Evolutionary conservation across 2,797 vertebrate species (phyloP).

Genomic region (Botia almorhae): DNA sequence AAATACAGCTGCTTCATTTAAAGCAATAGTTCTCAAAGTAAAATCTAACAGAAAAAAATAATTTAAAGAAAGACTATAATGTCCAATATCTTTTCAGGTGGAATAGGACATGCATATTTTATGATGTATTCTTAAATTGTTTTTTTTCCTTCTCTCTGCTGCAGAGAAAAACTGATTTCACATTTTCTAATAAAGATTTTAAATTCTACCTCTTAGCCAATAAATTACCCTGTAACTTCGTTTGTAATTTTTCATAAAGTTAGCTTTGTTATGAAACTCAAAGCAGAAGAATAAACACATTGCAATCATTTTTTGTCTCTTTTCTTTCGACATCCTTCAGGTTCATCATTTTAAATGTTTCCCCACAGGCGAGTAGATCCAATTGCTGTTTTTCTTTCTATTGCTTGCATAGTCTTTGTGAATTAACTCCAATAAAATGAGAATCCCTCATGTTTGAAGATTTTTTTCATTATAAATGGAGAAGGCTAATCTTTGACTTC

Average conservation of each 20-base stretch:
- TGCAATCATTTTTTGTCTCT: not conserved
- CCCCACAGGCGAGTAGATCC: slow-evolving; percentile 22
- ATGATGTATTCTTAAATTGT: not conserved
- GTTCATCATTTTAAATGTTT: slow-evolving; percentile 25
- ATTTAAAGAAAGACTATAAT: not conserved
- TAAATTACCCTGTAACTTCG: not conserved
- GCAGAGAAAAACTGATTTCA: not conserved
- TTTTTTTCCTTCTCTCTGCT: not conserved
- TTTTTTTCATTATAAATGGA: slow-evolving; percentile 51
- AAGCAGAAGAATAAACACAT: slow-evolving; percentile 16
- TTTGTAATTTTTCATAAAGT: slow-evolving; percentile 4
- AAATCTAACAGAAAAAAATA: not conserved
- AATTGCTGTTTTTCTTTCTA: slow-evolving; percentile 46
- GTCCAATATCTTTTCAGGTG: not conserved
- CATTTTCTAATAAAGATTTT: slow-evolving; percentile 5
- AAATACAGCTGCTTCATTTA: not conserved
- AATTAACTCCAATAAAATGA: slow-evolving; percentile 72
- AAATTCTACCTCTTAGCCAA: slow-evolving; percentile 3
- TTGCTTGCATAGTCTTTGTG: slow-evolving; percentile 53
- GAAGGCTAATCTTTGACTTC: slow-evolving; percentile 71
- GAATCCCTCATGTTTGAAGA: slow-evolving; percentile 55
- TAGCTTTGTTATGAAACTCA: slow-evolving; percentile 20
- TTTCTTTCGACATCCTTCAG: slow-evolving; percentile 2
- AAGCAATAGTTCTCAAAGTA: not conserved
- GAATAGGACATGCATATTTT: slow-evolving; percentile 14